Conservation (phyloP, 1,140 invertebrate genomes). For the Babylonia areolata region DNA sequence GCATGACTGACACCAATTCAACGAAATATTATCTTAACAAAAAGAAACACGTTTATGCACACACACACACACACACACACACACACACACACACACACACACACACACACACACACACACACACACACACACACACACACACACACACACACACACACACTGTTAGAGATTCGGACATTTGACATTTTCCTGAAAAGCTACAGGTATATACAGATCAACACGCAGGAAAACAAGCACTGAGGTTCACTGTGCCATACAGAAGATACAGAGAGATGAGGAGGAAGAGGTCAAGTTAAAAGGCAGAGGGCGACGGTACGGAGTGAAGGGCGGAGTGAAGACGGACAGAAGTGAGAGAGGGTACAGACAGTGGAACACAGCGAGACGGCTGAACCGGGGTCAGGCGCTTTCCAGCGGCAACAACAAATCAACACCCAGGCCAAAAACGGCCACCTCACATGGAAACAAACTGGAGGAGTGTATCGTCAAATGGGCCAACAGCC, state of each 20-base stretch:
- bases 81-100: neutral
- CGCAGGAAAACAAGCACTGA: too few relatives aligned
- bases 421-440: neutral
- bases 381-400: neutral
- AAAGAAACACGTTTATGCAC: too few relatives aligned
- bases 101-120: neutral
- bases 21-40: too few relatives aligned
- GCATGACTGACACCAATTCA: too few relatives aligned
- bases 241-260: too few relatives aligned
- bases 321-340: too few relatives aligned
- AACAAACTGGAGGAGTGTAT: neutral
- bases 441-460: neutral
- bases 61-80: neutral
- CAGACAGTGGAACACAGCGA: neutral
- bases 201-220: too few relatives aligned
- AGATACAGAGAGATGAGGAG: too few relatives aligned
- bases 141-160: neutral
- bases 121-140: slow-evolving; percentile 5
- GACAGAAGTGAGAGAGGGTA: neutral
- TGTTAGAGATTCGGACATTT: too few relatives aligned
- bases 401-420: neutral
- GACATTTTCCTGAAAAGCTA: too few relatives aligned
- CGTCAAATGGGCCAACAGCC: neutral
- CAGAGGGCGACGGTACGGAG: too few relatives aligned
- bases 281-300: too few relatives aligned